Percentiles rank a stretch among this genome's conserved stretches.
Conservation (phyloP, 2,888 invertebrate genomes). For the Nasonovia ribisnigri region DNA sequence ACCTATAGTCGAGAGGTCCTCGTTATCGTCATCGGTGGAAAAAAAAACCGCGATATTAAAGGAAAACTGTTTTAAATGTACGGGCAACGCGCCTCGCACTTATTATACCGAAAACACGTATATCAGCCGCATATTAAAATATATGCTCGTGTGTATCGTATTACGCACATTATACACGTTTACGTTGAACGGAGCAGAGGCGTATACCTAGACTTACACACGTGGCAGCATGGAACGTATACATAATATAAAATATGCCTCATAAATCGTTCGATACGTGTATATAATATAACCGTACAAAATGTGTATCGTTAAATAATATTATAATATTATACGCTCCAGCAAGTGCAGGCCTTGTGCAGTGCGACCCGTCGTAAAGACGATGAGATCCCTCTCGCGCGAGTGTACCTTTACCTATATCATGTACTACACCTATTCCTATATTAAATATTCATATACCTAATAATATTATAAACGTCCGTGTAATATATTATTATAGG, state of each 20-base stretch:
- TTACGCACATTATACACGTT: background rate
- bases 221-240: background rate
- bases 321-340: no score
- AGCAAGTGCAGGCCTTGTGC: background rate
- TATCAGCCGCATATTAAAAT: background rate
- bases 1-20: background rate
- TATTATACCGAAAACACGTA: background rate
- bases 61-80: background rate
- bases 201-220: background rate
- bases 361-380: background rate
- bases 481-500: background rate
- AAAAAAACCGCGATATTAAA: background rate
- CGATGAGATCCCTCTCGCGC: background rate
- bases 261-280: background rate
- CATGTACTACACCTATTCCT: background rate
- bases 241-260: background rate
- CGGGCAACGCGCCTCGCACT: background rate
- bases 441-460: no score
- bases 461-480: background rate
- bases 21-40: background rate
- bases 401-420: background rate
- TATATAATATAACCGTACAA: background rate
- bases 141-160: background rate
- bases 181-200: background rate
- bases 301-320: background rate